Evolutionary conservation across 2,113 vertebrate species (phyloP), one percentile per base, ranked within the genome.

Genomic region (Sinosuthora webbiana): DNA sequence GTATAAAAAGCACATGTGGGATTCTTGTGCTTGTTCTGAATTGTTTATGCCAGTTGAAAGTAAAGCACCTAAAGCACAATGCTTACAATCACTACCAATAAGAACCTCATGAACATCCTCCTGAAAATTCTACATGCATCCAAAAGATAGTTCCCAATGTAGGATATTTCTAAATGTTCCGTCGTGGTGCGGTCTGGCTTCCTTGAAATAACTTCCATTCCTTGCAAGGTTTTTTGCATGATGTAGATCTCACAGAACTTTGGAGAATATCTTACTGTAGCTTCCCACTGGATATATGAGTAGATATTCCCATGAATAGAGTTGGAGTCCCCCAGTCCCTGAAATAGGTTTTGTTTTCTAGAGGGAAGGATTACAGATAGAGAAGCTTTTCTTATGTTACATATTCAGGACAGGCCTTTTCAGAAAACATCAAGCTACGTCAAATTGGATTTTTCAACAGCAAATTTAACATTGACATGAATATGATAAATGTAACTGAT

Each of bases 401-500:
- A 14, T 62, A 62, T 83, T 87, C 50, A 6, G 3, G 27, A 63
- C 11, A 74, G 33, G 24, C 3, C 22, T 64, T 92, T 78, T 52
- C 49, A 78, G 60, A 94, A 83, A 84, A 87, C 24, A 44, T 94
- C 47, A 35, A 1, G 0, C 41, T 44, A 52, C 44, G 75, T 68
- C 41, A 87, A 81, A 82, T 49, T 60, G 57, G 44, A 78, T 82
- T 95, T 94, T 85, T 90, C n/a, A 53, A 89, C 77, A 91, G 47
- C 31, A 95, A 94, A 94, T 74, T 70, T 77, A 93, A 87, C 39
- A 75, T 75, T 93, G 71, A 75, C 52, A 44, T 47, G 47, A 82
- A 64, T 1, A 1, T 64, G 60, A 83, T 78, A 86, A 96, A 94
- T 83, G 84, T 33, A 83, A 39, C n/a, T 4, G 9, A 55, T 82